A percentile compares a stretch with the other conserved stretches of the same genome.
phyloP scores from a whole-genome alignment of 2,888 invertebrate species.

The Tanypteryx hageni region DNA sequence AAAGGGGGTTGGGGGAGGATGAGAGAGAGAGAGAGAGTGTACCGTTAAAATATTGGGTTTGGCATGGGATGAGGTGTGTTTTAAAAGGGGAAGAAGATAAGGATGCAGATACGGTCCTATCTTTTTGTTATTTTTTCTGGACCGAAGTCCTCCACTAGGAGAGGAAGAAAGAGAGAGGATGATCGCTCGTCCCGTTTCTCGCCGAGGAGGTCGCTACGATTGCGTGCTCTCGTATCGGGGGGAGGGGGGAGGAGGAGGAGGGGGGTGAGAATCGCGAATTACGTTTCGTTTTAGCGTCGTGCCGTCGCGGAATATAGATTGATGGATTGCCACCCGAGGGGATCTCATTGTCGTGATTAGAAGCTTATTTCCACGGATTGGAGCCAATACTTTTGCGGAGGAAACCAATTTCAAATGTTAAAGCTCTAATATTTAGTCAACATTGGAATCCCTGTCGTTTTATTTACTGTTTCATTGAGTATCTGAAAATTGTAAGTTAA shows the following conservation, averaged over 20 bases:
- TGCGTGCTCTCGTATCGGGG: no score
- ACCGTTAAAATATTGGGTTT: neutral
- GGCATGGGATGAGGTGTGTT: neutral
- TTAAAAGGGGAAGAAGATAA: neutral
- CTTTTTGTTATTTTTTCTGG: neutral
- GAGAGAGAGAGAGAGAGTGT: neutral
- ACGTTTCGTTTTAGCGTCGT: no score
- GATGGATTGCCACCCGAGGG: neutral
- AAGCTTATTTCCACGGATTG: neutral
- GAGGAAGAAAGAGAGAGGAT: neutral
- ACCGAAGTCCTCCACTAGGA: neutral
- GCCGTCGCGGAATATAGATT: neutral
- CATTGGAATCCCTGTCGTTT: no score
- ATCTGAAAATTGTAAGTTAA: no score
- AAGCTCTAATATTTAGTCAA: no score
- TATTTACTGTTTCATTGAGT: no score
- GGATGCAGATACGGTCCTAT: neutral
- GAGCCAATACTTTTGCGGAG: neutral
- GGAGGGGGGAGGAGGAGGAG: neutral
- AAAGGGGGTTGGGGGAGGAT: neutral
- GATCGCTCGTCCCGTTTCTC: neutral
- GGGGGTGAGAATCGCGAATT: slow-evolving; percentile 4
- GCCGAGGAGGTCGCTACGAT: no score
- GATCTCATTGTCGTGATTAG: neutral
- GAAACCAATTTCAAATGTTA: neutral